These are phyloP conservation scores for Pterobdella sp. DNA, from an alignment of 2,888 invertebrate species.

Conservation along the genomic window DNA sequence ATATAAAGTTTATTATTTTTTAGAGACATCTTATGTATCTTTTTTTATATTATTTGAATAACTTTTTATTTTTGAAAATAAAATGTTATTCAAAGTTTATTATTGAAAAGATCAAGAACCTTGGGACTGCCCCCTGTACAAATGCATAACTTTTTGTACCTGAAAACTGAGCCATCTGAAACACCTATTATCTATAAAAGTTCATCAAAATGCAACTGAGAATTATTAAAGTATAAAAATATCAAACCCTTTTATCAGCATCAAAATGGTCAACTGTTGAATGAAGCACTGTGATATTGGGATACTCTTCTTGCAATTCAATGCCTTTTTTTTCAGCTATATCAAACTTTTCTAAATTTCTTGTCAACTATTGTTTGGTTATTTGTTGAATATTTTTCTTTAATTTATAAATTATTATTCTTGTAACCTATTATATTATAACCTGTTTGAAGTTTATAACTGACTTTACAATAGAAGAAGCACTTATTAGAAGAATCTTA, in stretches of 20 bases:
- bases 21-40: too few relatives aligned
- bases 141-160: conserved; percentile 74
- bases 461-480: conserved; percentile 78
- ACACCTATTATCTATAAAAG: conserved; percentile 35
- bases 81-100: too few relatives aligned
- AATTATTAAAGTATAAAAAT: neutral
- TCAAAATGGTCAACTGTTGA: conserved; percentile 46
- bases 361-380: conserved; percentile 59
- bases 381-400: neutral
- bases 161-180: conserved; percentile 50
- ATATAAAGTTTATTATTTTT: too few relatives aligned
- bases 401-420: too few relatives aligned
- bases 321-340: conserved; percentile 65
- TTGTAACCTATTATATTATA: neutral
- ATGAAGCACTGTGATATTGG: conserved; percentile 61
- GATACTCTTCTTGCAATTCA: conserved; percentile 44
- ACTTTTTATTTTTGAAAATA: too few relatives aligned
- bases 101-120: conserved; percentile 39
- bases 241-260: conserved; percentile 47
- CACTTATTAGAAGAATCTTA: conserved; percentile 68
- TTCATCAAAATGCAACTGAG: neutral
- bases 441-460: conserved; percentile 70
- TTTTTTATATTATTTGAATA: too few relatives aligned
- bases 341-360: conserved; percentile 72
- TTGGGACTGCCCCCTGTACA: conserved; percentile 84